phyloP scores from a whole-genome alignment of 1,140 invertebrate genomes.

The Heliothis virescens region DNA sequence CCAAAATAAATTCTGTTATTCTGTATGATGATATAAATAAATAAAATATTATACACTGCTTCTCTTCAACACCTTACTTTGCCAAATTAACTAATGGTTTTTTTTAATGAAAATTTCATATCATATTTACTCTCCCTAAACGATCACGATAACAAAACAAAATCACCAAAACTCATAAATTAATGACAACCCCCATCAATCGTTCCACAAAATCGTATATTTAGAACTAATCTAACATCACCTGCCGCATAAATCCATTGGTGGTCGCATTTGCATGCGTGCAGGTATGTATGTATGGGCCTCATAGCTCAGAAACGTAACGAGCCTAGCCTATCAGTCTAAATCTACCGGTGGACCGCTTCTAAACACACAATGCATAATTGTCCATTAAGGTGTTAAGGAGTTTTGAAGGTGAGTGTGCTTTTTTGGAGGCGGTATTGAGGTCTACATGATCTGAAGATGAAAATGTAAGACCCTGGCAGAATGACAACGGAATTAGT shows the following conservation, averaged over 20 bases:
- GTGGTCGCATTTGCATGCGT: conserved; percentile 52
- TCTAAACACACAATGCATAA: conserved; percentile 64
- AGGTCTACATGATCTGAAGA: too few species aligned
- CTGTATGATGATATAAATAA: too few species aligned
- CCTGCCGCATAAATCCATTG: conserved; percentile 46
- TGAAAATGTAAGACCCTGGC: too few species aligned
- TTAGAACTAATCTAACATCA: conserved; percentile 48
- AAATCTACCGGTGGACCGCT: conserved; percentile 57
- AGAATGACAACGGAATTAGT: too few species aligned
- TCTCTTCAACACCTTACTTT: too few species aligned
- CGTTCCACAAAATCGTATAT: conserved; percentile 30
- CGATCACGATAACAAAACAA: too few species aligned
- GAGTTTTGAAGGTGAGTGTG: conserved; percentile 10
- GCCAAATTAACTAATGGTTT: too few species aligned
- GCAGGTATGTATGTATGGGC: conserved; percentile 55
- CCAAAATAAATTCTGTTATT: too few species aligned
- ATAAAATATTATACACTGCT: too few species aligned
- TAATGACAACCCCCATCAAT: conserved; percentile 26
- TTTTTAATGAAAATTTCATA: too few species aligned
- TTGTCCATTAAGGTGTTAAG: conserved; percentile 57
- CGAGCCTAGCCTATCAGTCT: conserved; percentile 59
- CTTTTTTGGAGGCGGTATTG: conserved; percentile 6
- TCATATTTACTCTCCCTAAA: too few species aligned
- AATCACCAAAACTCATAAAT: conserved; percentile 14
- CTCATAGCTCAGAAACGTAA: conserved; percentile 54